Percentiles rank a stretch among this genome's conserved stretches.
These are phyloP conservation scores for Campopleginae sp. DNA, from an alignment of 2,888 invertebrate species.

Conservation along the genomic window DNA sequence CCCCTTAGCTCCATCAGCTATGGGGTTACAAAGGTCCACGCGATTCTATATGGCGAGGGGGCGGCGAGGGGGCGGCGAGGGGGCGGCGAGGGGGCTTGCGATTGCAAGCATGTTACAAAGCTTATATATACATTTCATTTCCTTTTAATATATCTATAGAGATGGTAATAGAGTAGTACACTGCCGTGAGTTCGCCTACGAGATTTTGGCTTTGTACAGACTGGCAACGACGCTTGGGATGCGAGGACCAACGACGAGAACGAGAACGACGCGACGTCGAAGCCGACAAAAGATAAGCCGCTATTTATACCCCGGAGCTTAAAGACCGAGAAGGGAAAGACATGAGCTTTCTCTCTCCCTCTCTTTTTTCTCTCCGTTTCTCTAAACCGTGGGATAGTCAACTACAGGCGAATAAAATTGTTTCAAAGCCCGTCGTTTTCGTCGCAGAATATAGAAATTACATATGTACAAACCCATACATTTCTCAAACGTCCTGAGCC, in stretches of 20 bases:
- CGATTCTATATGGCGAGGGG: conserved; percentile 23
- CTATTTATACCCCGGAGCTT: conserved; percentile 82
- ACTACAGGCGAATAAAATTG: conserved; percentile 62
- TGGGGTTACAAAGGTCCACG: conserved; percentile 63
- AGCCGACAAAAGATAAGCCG: conserved; percentile 82
- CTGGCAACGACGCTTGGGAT: conserved; percentile 14
- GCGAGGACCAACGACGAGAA: conserved; percentile 53
- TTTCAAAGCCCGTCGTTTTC: conserved; percentile 51
- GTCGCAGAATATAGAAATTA: conserved; percentile 8
- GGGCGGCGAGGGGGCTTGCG: conserved; percentile 48
- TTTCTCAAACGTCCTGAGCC: not conserved
- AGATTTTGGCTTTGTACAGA: conserved; percentile 65
- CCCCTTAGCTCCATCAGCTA: conserved; percentile 63
- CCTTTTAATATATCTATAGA: conserved; percentile 21
- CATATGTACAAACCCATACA: not conserved
- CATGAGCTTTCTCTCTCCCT: conserved; percentile 35
- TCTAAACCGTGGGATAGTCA: conserved; percentile 37
- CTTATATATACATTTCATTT: conserved; percentile 44
- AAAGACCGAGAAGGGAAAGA: conserved; percentile 73
- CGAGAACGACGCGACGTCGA: conserved; percentile 74
- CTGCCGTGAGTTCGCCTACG: conserved; percentile 42
- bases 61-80: conserved; percentile 41
- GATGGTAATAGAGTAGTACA: conserved; percentile 62
- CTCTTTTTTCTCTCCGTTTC: conserved; percentile 1
- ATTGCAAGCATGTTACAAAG: conserved; percentile 56